Evolutionary conservation across 2,113 vertebrate species (phyloP).

Genomic region (Megaleporinus macrocephalus): DNA sequence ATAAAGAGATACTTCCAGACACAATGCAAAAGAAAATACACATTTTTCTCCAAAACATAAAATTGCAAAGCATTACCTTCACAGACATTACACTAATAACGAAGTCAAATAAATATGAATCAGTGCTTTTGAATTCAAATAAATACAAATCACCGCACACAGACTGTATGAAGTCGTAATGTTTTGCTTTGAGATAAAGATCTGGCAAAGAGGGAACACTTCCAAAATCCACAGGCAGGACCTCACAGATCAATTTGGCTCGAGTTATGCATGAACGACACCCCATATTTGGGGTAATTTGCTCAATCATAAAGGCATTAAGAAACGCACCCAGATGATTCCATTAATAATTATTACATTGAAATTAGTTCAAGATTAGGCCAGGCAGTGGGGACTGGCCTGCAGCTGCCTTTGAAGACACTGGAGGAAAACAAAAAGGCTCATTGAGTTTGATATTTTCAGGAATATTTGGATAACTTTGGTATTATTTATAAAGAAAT

Average conservation of each 20-base stretch:
- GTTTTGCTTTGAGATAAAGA: conserved; percentile 41
- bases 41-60: too few relatives aligned
- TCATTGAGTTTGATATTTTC: not conserved
- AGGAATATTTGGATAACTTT: not conserved
- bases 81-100: not conserved
- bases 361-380: conserved; percentile 1
- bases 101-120: conserved; percentile 28
- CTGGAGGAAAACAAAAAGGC: not conserved
- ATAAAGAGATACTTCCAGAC: not conserved
- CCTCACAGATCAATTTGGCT: conserved; percentile 23
- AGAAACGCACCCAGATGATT: conserved; percentile 25
- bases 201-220: conserved; percentile 24
- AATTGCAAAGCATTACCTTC: too few relatives aligned
- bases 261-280: conserved; percentile 34
- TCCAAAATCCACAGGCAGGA: conserved; percentile 39
- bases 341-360: conserved; percentile 20
- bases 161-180: conserved; percentile 15
- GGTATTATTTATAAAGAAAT: not conserved
- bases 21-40: too few relatives aligned
- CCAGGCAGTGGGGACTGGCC: not conserved
- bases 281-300: conserved; percentile 45
- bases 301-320: conserved; percentile 47
- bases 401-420: not conserved
- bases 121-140: conserved; percentile 3
- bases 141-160: conserved; percentile 32